phyloP scores from a whole-genome alignment of 2,113 vertebrate species.

The Sphaerodactylus townsendi region DNA sequence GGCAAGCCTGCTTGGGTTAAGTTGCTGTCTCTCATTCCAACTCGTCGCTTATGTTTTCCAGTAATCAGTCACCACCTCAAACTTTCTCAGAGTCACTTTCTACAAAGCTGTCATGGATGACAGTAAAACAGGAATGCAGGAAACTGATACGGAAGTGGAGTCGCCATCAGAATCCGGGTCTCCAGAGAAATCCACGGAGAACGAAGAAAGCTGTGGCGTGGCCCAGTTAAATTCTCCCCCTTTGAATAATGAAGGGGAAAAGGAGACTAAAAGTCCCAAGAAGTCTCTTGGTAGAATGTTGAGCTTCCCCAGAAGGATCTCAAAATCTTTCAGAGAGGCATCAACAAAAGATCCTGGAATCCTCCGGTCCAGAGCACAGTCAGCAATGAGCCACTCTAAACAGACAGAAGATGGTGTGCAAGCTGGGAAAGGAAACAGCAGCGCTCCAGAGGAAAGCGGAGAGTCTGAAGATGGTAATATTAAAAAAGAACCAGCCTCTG shows the following conservation, averaged over 20 bases:
- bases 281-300: not conserved
- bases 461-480: conserved; percentile 2
- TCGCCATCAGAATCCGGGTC: conserved; percentile 21
- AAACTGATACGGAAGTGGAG: not conserved
- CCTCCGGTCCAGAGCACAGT: not conserved
- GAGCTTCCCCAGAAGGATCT: conserved; percentile 34
- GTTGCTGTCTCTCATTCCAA: no score
- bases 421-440: rapidly evolving
- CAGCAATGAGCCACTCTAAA: not conserved
- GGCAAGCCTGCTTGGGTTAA: no score
- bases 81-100: not conserved
- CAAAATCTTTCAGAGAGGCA: not conserved
- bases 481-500: conserved; percentile 59
- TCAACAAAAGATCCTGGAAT: conserved; percentile 14
- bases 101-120: conserved; percentile 4
- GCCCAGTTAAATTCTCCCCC: conserved; percentile 8
- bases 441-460: rapidly evolving
- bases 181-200: rapidly evolving
- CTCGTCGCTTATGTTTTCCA: no score
- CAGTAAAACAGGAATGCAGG: not conserved
- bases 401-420: not conserved
- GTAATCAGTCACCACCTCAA: not conserved
- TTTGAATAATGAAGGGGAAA: rapidly evolving
- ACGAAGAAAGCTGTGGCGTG: not conserved
- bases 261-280: not conserved